Percentiles rank a stretch among this genome's conserved stretches.
Evolutionary conservation across 2,888 invertebrate genomes (phyloP).

Genomic region (Metellina segmentata): DNA sequence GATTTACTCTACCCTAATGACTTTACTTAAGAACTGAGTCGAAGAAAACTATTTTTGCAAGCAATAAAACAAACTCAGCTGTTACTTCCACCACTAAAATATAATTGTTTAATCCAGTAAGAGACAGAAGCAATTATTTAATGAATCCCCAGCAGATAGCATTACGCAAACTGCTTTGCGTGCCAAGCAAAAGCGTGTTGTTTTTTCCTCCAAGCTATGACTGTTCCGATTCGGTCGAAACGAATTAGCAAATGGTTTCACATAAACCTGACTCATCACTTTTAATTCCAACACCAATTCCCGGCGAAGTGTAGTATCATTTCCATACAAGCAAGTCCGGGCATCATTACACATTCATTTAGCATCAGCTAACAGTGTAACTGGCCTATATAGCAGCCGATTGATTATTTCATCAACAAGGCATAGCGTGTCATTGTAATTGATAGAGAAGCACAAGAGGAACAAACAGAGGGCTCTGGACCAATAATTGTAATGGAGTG

Average conservation of each 20-base stretch:
- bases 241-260: conserved; percentile 18
- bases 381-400: conserved; percentile 49
- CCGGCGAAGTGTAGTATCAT: conserved; percentile 23
- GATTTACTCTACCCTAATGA: too few relatives aligned
- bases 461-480: conserved; percentile 62
- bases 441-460: conserved; percentile 59
- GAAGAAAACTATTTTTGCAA: too few relatives aligned
- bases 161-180: neutral
- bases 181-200: neutral
- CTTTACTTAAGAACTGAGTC: too few relatives aligned
- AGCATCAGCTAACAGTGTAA: conserved; percentile 46
- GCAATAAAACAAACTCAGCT: too few relatives aligned
- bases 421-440: conserved; percentile 70
- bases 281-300: conserved; percentile 34
- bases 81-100: neutral
- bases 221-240: neutral
- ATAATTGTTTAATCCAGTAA: neutral
- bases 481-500: conserved; percentile 67
- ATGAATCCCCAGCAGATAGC: neutral
- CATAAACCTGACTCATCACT: conserved; percentile 27
- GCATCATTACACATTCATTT: conserved; percentile 66
- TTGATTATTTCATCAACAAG: conserved; percentile 75
- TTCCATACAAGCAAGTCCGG: conserved; percentile 28
- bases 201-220: neutral
- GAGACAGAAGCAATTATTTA: neutral